Conservation (phyloP, 1,140 invertebrate species). For the Forficula auricularia region DNA sequence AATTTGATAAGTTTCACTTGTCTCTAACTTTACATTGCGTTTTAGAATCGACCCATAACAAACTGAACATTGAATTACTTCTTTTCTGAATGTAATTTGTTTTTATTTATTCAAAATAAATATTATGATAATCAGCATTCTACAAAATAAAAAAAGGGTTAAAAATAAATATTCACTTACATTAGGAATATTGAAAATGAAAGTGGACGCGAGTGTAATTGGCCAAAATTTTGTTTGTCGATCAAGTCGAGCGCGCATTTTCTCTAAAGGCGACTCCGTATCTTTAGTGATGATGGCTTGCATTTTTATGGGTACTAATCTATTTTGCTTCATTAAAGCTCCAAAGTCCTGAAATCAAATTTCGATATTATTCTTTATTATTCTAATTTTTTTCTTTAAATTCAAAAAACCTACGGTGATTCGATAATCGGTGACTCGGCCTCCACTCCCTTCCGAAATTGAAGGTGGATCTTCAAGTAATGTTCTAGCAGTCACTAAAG, state of each 20-base stretch:
- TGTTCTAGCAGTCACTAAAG: constrained; percentile 64
- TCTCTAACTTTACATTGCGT: too few relatives aligned
- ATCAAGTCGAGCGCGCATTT: constrained; percentile 49
- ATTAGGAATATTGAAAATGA: constrained; percentile 72
- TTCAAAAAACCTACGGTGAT: constrained; percentile 31
- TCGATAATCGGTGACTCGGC: constrained; percentile 82
- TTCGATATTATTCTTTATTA: too few relatives aligned
- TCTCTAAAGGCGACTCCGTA: constrained; percentile 31
- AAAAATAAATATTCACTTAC: too few relatives aligned
- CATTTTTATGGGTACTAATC: constrained; percentile 47
- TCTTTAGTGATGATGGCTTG: constrained; percentile 15
- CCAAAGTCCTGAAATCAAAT: constrained; percentile 56
- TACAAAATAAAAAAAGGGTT: too few relatives aligned
- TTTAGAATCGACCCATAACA: too few relatives aligned
- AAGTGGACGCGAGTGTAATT: constrained; percentile 72
- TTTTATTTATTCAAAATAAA: too few relatives aligned
- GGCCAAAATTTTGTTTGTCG: constrained; percentile 82
- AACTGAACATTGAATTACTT: too few relatives aligned
- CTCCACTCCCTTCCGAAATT: constrained; percentile 82
- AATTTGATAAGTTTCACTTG: too few relatives aligned
- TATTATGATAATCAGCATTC: too few relatives aligned
- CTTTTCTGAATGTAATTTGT: too few relatives aligned
- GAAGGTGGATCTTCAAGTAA: constrained; percentile 89
- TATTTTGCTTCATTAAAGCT: constrained; percentile 68
- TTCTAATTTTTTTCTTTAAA: too few relatives aligned